Base-by-base conservation (phyloP, 2,797 vertebrate species). In the Acanthurus lineatus region DNA sequence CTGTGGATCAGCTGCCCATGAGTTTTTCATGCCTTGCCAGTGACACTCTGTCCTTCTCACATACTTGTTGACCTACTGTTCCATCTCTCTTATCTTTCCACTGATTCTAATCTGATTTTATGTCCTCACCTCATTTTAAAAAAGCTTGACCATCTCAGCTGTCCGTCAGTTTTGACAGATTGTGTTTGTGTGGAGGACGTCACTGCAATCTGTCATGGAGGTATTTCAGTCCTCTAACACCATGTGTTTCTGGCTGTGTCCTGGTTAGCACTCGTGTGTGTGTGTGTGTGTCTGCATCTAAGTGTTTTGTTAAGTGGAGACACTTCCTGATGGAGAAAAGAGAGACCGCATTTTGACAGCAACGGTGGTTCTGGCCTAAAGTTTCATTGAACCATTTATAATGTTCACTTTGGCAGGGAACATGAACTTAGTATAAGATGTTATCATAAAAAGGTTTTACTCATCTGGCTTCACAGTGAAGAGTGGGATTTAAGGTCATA, bases 151-250 rank as follows among this genome's bases (percentile, higher is more conserved):
- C 61, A 17, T 81, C 64, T 64, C 70, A 65, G 60, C 72, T 88
- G 79, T 76, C 77, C 51, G 12, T 84, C 68, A 69, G 45, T 79
- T 56, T 58, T 59, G 61, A 59, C 65, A 79, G 48, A 61, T 68
- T 68, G 59, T 76, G 65, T 78, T 81, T 88, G 74, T 77, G 72
- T 85, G 28, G 28, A 58, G 59, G 69, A 71, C 72, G 72, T 63
- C 7, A 40, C 15, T 32, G 35, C 72, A 53, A 1, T 86, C 68
- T 79, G 76, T 76, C 83, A 56, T 14, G 3, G 70, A 77, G 64
- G 71, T 79, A 79, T 89, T 84, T 70, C 28, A 88, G 40, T 84
- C 73, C 77, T 84, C 59, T 74, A 61, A 79, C 80, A 63, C 68
- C 76, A 79, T 76, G 57, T 53, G 58, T 69, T 40, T 83, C 19